phyloP scores from a whole-genome alignment of 2,888 invertebrate species.

The Bembecia ichneumoniformis region DNA sequence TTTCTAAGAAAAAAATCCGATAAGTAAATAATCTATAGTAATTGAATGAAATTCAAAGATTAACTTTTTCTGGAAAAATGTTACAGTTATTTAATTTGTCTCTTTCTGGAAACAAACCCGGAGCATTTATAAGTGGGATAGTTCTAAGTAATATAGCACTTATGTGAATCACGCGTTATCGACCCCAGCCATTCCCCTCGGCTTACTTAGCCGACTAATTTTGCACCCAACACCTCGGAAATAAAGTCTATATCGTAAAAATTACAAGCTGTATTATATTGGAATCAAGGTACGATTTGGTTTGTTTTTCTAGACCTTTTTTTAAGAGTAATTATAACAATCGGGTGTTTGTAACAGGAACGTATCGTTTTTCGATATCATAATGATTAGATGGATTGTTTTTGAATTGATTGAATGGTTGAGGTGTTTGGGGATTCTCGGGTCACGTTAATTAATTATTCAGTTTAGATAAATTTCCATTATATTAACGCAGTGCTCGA shows the following conservation, averaged over 20 bases:
- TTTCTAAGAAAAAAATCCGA: no score
- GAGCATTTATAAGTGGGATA: constrained; percentile 32
- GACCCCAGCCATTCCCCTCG: constrained; percentile 40
- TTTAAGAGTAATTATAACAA: constrained; percentile 6
- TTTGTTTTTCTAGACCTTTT: constrained; percentile 5
- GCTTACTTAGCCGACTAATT: constrained; percentile 8
- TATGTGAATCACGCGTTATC: constrained; percentile 47
- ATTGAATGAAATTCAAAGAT: no score
- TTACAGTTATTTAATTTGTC: no score
- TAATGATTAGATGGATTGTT: constrained; percentile 9
- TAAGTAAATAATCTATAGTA: no score
- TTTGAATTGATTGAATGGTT: neutral
- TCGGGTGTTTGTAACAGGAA: constrained; percentile 1
- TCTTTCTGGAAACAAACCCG: neutral
- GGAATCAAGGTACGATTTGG: constrained; percentile 8
- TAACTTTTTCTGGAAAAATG: no score
- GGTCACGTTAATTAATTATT: neutral
- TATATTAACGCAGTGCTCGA: no score
- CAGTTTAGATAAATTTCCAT: neutral
- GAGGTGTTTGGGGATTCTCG: neutral
- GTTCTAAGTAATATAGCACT: constrained; percentile 41
- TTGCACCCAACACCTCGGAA: constrained; percentile 10
- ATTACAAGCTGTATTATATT: constrained; percentile 6
- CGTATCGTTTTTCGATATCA: constrained; percentile 12
- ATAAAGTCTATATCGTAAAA: neutral